Percentiles rank a stretch among this genome's conserved stretches.
phyloP scores from a whole-genome alignment of 2,797 vertebrate species.

The Lepus oiostolus region DNA sequence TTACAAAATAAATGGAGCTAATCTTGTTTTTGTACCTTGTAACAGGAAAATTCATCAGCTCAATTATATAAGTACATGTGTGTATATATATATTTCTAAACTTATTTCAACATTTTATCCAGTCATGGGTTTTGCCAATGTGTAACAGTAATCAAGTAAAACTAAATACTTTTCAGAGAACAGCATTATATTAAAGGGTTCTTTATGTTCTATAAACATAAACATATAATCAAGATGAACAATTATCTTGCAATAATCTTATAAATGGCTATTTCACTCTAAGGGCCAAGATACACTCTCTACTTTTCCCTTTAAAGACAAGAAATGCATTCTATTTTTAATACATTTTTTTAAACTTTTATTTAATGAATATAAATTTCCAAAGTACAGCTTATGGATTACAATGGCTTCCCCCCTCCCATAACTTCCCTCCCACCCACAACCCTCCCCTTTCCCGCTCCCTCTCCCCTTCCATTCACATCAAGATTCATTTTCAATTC shows the following conservation, averaged over 20 bases:
- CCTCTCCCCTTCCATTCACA: no score
- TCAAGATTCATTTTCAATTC: no score
- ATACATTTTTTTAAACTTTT: neutral
- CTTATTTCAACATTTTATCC: no score
- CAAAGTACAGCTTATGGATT: no score
- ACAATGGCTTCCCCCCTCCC: no score
- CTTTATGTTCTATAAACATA: neutral
- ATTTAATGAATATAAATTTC: no score
- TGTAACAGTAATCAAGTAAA: constrained; percentile 4
- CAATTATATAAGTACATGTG: no score
- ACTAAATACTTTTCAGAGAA: neutral
- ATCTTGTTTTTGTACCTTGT: neutral
- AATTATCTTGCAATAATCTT: neutral
- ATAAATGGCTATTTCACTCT: neutral
- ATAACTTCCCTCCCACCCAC: no score
- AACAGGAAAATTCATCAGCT: neutral
- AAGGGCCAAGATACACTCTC: neutral
- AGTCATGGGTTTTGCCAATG: neutral
- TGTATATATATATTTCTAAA: no score
- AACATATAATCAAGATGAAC: neutral
- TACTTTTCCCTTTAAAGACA: neutral
- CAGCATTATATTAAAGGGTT: neutral
- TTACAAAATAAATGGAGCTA: neutral
- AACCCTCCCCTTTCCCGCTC: no score
- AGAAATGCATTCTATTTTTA: neutral